Conservation (phyloP, 2,797 vertebrate genomes). For the Rhodeus uyekii region DNA sequence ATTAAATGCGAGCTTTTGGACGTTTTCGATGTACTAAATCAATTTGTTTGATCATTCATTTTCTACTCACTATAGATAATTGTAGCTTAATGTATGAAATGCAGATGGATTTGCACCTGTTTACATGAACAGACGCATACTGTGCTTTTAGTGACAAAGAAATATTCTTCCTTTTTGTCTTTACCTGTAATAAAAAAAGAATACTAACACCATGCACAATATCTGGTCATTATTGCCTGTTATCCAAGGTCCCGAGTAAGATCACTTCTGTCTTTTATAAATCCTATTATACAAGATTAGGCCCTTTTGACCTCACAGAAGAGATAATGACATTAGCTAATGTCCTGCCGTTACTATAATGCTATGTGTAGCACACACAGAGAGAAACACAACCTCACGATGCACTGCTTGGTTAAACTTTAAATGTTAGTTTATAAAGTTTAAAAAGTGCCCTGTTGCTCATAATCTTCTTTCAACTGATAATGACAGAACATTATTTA, state of each 20-base stretch:
- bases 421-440: too few species aligned
- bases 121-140: too few species aligned
- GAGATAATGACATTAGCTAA: conserved; percentile 82
- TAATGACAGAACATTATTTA: background rate
- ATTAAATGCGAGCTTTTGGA: conserved; percentile 70
- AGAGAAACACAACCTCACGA: conserved; percentile 15
- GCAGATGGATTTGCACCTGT: background rate
- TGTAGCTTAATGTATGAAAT: conserved; percentile 11
- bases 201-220: conserved; percentile 63
- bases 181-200: conserved; percentile 46
- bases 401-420: background rate
- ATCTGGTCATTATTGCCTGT: conserved; percentile 64
- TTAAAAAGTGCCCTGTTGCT: background rate
- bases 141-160: too few species aligned
- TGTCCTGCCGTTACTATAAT: conserved; percentile 72
- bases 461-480: background rate
- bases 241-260: conserved; percentile 69
- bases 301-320: conserved; percentile 75
- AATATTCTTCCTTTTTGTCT: background rate
- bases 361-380: conserved; percentile 62
- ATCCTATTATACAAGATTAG: conserved; percentile 80
- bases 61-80: conserved; percentile 4
- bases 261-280: conserved; percentile 76
- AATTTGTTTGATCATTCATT: conserved; percentile 24
- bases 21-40: conserved; percentile 61